Percentiles rank a stretch among this genome's conserved stretches.
These are phyloP conservation scores for Trinorchestia longiramus DNA, from an alignment of 1,140 invertebrate species.

Conservation along the genomic window DNA sequence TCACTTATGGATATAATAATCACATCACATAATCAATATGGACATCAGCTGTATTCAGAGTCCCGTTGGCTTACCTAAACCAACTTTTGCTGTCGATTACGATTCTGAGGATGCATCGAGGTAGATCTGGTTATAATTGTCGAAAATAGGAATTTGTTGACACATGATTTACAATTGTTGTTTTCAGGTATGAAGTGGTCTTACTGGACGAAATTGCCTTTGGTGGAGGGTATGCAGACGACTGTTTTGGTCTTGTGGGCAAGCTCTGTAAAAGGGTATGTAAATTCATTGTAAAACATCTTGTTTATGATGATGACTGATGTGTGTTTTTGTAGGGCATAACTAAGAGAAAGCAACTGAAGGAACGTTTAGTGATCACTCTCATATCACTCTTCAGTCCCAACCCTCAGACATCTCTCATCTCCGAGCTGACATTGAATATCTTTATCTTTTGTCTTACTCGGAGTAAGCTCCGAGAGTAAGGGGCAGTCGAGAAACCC, in stretches of 20 bases:
- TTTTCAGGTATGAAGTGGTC: background rate
- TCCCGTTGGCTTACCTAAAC: background rate
- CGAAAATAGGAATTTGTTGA: background rate
- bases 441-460: too few relatives aligned
- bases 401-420: too few relatives aligned
- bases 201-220: background rate
- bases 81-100: background rate
- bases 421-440: too few relatives aligned
- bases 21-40: too few relatives aligned
- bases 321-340: too few relatives aligned
- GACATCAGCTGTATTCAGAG: background rate
- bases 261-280: constrained; percentile 16
- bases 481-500: too few relatives aligned
- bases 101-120: background rate
- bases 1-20: too few relatives aligned
- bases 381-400: too few relatives aligned
- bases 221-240: background rate
- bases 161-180: background rate
- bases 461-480: too few relatives aligned
- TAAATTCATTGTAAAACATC: background rate
- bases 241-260: background rate
- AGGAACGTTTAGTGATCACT: too few relatives aligned
- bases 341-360: too few relatives aligned
- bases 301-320: too few relatives aligned
- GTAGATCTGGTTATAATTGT: background rate